Evolutionary conservation across 2,113 vertebrate genomes (phyloP).

Genomic region (Ophthalmolycus amberensis): DNA sequence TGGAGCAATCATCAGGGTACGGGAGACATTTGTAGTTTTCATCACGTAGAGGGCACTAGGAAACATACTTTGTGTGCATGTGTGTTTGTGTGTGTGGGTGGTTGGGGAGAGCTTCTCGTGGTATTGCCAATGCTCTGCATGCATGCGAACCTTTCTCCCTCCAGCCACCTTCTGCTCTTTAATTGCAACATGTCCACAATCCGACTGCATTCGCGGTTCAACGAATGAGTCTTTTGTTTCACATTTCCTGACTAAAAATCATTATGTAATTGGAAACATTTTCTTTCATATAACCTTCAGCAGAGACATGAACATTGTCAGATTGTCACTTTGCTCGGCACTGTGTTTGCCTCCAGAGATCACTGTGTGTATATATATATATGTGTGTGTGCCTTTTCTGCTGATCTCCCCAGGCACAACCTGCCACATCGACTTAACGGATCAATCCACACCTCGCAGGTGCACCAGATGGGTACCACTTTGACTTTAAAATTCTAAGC

Average conservation of each 20-base stretch:
- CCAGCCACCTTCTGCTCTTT: slow-evolving; percentile 63
- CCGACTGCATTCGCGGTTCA: slow-evolving; percentile 12
- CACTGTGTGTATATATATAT: not conserved
- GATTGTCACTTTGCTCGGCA: slow-evolving; percentile 31
- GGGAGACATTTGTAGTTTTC: slow-evolving; percentile 46
- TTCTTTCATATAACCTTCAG: slow-evolving; percentile 22
- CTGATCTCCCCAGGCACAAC: slow-evolving; percentile 40
- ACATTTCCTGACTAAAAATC: slow-evolving; percentile 14
- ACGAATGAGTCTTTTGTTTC: slow-evolving; percentile 6
- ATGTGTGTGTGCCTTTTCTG: slow-evolving; percentile 10
- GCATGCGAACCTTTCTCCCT: slow-evolving; percentile 44
- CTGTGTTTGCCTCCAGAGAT: slow-evolving; percentile 11
- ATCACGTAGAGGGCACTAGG: slow-evolving; percentile 37
- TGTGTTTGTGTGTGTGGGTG: slow-evolving; percentile 4
- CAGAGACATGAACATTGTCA: slow-evolving; percentile 14
- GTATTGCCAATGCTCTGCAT: slow-evolving; percentile 54
- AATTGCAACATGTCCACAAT: slow-evolving; percentile 44
- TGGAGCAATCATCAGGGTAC: slow-evolving; percentile 34
- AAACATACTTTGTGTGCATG: slow-evolving; percentile 22
- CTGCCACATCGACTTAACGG: slow-evolving; percentile 62
- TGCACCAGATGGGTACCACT: slow-evolving; percentile 65
- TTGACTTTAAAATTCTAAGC: slow-evolving; percentile 45
- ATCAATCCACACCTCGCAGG: slow-evolving; percentile 66
- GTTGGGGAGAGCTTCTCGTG: not conserved
- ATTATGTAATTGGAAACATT: not conserved